Base-by-base conservation (phyloP, 2,797 vertebrate genomes). In the Spinus olivaceus region DNA sequence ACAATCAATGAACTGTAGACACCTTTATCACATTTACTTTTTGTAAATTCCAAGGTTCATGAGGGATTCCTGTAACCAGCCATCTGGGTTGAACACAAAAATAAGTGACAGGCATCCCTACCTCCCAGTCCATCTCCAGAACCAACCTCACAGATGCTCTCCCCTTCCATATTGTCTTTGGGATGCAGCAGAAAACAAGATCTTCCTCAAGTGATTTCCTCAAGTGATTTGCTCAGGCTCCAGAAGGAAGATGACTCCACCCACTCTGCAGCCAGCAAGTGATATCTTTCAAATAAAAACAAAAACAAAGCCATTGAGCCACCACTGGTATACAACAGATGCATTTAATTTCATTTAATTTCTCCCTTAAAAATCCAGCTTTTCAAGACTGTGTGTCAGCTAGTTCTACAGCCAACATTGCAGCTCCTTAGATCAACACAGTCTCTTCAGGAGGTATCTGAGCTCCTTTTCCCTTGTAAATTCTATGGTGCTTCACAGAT, bases 61-160 rank as follows among this genome's bases (percentile, higher is more conserved):
- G 66, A 66, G 27, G 42, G 65, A 33, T 88, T 49, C 33, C 54
- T 83, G 83, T 39, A 94, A 90, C 13, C 81, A 93, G 81, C 19
- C 47, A 78, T 56, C 78, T 81, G 74, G 67, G 65, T 69, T 74
- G 67, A 72, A 84, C 81, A 37, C 27, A 77, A 73, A 89, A 94
- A 19, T 28, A 87, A 90, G 49, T 39, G 10, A 64, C 5, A 66
- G 35, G 64, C 56, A 91, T 32, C 91, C 92, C 90, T 90, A 96
- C 95, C 95, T 96, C 94, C 93, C 73, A 93, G 81, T 64, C 87
- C 88, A 82, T 90, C 93, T 95, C 93, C 95, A 90, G 95, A 96
- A 93, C 96, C 95, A 95, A 97, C 86, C 71, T 96, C 96, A 85
- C 73, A 96, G 93, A 97, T 91, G 93, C 93, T 97, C 71, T 97